A percentile compares a stretch with the other conserved stretches of the same genome.
These are phyloP conservation scores for Euwallacea similis DNA, from an alignment of 1,140 invertebrate genomes.

Conservation along the genomic window DNA sequence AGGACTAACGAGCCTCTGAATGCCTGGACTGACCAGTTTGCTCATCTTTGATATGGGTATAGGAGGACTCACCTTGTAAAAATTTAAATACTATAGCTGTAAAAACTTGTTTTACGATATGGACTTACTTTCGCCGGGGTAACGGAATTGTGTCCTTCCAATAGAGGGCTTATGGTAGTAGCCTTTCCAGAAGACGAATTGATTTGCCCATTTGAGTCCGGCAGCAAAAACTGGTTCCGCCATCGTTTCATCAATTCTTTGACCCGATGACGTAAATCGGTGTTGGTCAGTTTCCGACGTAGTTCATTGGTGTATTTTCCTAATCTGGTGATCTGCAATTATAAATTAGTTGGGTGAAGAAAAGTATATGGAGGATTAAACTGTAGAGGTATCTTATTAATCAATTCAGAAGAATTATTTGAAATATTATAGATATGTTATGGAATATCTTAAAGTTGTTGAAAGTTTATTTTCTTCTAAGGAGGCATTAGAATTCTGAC, in stretches of 20 bases:
- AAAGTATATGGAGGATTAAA: neutral
- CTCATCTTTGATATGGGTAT: conserved; percentile 2
- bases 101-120: neutral
- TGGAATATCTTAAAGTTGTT: too few relatives aligned
- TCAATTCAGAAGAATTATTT: too few relatives aligned
- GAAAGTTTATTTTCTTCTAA: too few relatives aligned
- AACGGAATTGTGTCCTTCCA: conserved; percentile 15
- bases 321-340: conserved; percentile 73
- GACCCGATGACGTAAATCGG: conserved; percentile 80
- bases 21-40: conserved; percentile 9
- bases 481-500: too few relatives aligned
- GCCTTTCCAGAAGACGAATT: conserved; percentile 50
- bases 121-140: conserved; percentile 10
- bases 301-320: conserved; percentile 93
- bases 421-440: too few relatives aligned
- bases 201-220: conserved; percentile 55
- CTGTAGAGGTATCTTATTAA: too few relatives aligned
- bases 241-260: conserved; percentile 90
- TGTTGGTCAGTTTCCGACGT: conserved; percentile 78
- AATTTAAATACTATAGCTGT: neutral
- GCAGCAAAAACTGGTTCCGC: conserved; percentile 72
- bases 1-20: conserved; percentile 17
- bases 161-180: conserved; percentile 35
- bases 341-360: neutral
- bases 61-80: conserved; percentile 14